A percentile compares a stretch with the other conserved stretches of the same genome.
Evolutionary conservation across 2,797 vertebrate genomes (phyloP).

Genomic region (Momotus momota): DNA sequence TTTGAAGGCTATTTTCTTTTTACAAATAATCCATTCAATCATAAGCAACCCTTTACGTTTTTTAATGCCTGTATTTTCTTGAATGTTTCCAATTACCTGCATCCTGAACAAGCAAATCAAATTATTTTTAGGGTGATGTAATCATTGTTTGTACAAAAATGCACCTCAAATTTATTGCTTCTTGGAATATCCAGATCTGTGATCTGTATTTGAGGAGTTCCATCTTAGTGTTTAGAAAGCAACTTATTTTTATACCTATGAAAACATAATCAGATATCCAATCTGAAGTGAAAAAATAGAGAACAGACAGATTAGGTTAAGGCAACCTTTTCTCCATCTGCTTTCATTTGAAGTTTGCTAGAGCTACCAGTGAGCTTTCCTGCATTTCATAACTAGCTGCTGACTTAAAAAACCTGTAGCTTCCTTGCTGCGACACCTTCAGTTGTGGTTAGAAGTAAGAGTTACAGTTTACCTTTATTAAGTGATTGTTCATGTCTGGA

Average conservation of each 20-base stretch:
- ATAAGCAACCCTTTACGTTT: background rate
- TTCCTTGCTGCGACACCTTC: background rate
- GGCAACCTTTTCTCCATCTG: slow-evolving; percentile 44
- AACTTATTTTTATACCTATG: background rate
- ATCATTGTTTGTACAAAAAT: background rate
- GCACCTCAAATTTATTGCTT: background rate
- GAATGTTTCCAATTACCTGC: background rate
- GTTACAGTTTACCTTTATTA: background rate
- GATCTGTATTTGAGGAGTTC: background rate
- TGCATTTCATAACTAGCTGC: slow-evolving; percentile 11
- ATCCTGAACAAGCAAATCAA: background rate
- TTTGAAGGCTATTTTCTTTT: background rate
- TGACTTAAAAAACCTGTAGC: background rate
- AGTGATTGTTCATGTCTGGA: background rate
- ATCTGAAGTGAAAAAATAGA: slow-evolving; percentile 1
- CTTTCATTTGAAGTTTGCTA: slow-evolving; percentile 39
- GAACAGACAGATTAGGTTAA: slow-evolving; percentile 13
- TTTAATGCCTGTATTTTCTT: background rate
- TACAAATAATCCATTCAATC: background rate
- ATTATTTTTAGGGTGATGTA: background rate
- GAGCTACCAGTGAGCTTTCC: background rate
- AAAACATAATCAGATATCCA: slow-evolving; percentile 35
- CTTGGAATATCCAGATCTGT: background rate
- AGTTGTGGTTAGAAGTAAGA: background rate
- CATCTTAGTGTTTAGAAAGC: background rate